Percentiles rank a stretch among this genome's conserved stretches.
Evolutionary conservation across 1,140 invertebrate genomes (phyloP).

Genomic region (Zophobas atratus): DNA sequence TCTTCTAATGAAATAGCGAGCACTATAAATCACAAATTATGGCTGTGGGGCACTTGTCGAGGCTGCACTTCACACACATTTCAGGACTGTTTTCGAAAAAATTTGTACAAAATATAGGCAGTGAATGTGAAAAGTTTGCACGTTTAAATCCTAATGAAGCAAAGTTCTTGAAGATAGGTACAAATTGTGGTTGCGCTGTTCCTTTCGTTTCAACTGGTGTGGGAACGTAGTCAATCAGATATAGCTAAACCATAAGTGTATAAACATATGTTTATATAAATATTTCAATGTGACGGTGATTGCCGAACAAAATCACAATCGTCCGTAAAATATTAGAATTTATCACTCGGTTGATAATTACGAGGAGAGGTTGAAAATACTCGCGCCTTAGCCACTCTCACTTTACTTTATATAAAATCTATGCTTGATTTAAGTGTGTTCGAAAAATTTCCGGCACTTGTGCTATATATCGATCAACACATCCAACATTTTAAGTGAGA

Average conservation of each 20-base stretch:
- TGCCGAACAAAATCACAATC: conserved; percentile 36
- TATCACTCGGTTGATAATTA: conserved; percentile 22
- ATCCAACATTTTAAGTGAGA: too few species aligned
- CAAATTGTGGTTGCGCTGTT: conserved; percentile 17
- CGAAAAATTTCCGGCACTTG: too few species aligned
- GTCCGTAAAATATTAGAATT: conserved; percentile 25
- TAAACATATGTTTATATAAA: conserved; percentile 36
- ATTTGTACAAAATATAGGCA: too few species aligned
- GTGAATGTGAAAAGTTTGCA: too few species aligned
- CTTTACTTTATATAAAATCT: too few species aligned
- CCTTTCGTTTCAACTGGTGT: conserved; percentile 32
- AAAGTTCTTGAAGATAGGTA: neutral
- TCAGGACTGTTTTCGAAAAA: neutral
- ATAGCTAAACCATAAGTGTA: conserved; percentile 13
- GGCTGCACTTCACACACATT: conserved; percentile 23
- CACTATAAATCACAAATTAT: neutral
- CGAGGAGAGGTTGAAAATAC: neutral
- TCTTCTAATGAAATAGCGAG: neutral
- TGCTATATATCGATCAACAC: too few species aligned
- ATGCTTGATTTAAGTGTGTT: too few species aligned
- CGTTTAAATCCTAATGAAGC: neutral
- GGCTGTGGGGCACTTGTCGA: neutral
- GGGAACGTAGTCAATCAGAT: conserved; percentile 31
- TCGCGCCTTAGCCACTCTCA: too few species aligned
- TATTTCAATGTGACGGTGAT: conserved; percentile 35